Base-by-base conservation (phyloP, 2,113 vertebrate species). In the Bagarius yarrelli region DNA sequence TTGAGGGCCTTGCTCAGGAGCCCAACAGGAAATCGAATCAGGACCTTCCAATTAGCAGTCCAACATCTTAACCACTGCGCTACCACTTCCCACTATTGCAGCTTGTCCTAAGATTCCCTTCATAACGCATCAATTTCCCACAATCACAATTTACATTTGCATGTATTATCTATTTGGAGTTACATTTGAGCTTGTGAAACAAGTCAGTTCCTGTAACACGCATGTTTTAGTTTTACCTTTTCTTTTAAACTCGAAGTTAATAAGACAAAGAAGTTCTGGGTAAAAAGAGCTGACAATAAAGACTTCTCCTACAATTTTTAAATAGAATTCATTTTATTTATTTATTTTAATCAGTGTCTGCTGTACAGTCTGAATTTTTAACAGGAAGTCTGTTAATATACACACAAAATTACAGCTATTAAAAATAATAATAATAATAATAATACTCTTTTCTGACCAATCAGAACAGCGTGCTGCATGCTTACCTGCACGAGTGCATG, bases 401-500 rank as follows among this genome's bases (percentile, higher is more conserved):
- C n/a, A n/a, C n/a, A n/a, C n/a, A n/a, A n/a, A n/a, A n/a, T n/a
- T n/a, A n/a, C n/a, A n/a, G n/a, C n/a, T n/a, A n/a, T n/a, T n/a
- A n/a, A n/a, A n/a, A n/a, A n/a, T n/a, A n/a, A n/a, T n/a, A n/a
- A n/a, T n/a, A n/a, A n/a, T n/a, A n/a, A n/a, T n/a, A n/a, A n/a
- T n/a, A n/a, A n/a, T n/a, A n/a, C n/a, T n/a, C n/a, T n/a, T n/a
- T n/a, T n/a, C n/a, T n/a, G n/a, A n/a, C n/a, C n/a, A 66, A 6
- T 77, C 34, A 50, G 30, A 75, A 3, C 30, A 56, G 14, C 5
- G n/a, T 71, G 83, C 91, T 64, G 50, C 9, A 50, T 64, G 85
- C 92, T 55, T 87, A 99, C 97, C 96, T 98, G 97, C 75, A 99
- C 94, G 9, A 99, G 95, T 34, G 97, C 95, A 64, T 98, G 95